A percentile compares a stretch with the other conserved stretches of the same genome.
phyloP scores from a whole-genome alignment of 2,888 invertebrate species.

The Chrysina gloriosa region DNA sequence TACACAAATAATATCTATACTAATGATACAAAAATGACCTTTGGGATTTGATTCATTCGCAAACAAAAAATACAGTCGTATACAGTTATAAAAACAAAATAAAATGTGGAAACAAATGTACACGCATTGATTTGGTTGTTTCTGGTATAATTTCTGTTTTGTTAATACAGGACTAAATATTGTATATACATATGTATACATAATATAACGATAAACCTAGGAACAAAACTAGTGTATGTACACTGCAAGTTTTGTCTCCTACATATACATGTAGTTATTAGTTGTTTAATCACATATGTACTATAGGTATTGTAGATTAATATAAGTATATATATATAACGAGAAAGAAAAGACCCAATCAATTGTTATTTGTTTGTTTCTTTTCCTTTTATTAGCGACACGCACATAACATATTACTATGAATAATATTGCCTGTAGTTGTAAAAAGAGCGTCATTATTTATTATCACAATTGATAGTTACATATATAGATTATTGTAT shows the following conservation, averaged over 20 bases:
- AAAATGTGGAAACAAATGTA: conserved; percentile 41
- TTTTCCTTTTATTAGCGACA: conserved; percentile 25
- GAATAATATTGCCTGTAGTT: conserved; percentile 32
- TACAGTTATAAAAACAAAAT: conserved; percentile 38
- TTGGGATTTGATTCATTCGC: conserved; percentile 40
- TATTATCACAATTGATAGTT: conserved; percentile 36
- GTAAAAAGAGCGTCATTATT: conserved; percentile 29
- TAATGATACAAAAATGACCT: conserved; percentile 53
- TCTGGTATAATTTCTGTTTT: conserved; percentile 39
- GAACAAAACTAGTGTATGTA: too few species aligned
- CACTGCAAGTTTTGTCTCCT: too few species aligned
- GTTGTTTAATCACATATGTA: not conserved
- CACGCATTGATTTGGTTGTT: conserved; percentile 43
- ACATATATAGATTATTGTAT: conserved; percentile 32
- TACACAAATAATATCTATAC: conserved; percentile 28
- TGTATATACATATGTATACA: conserved; percentile 31
- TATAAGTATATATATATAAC: conserved; percentile 26
- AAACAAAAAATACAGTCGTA: conserved; percentile 34
- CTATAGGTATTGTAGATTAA: conserved; percentile 26
- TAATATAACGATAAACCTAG: too few species aligned
- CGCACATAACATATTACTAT: conserved; percentile 21
- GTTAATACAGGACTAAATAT: conserved; percentile 32
- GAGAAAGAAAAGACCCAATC: conserved; percentile 30
- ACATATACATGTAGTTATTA: too few species aligned
- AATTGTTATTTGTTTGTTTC: conserved; percentile 35